phyloP scores from a whole-genome alignment of 2,113 vertebrate species.

The Stictonetta naevosa region DNA sequence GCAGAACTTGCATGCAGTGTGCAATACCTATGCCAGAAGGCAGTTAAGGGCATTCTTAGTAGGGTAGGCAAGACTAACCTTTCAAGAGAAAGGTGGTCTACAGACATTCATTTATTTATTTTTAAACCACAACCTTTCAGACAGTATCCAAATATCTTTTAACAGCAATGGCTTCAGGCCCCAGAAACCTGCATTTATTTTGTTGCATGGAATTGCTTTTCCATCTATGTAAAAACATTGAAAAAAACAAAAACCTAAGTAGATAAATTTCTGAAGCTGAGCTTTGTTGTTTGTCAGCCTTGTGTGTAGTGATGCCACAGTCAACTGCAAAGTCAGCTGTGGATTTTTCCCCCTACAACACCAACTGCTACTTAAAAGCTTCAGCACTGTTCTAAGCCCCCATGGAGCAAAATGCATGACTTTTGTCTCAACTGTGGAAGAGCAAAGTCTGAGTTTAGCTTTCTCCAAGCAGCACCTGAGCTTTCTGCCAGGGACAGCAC shows the following conservation, averaged over 20 bases:
- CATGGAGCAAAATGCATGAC: background rate
- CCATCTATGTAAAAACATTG: background rate
- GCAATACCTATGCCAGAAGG: accelerated
- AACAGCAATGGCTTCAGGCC: background rate
- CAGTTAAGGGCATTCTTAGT: background rate
- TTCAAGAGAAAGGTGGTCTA: background rate
- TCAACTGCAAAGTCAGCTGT: background rate
- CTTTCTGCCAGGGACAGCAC: background rate
- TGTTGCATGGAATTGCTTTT: background rate
- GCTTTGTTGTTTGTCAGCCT: background rate
- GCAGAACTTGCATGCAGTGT: background rate
- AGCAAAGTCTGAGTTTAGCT: background rate
- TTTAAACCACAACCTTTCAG: background rate
- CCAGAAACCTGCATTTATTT: background rate
- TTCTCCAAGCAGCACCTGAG: background rate
- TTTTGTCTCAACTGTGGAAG: background rate
- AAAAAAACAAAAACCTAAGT: background rate
- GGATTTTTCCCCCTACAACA: background rate
- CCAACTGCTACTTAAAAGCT: background rate
- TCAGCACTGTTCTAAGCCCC: background rate
- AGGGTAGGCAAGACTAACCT: background rate
- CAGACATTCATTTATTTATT: background rate
- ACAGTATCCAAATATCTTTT: background rate
- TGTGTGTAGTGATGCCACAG: background rate
- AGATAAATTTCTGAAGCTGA: background rate